Evolutionary conservation across 1,140 invertebrate genomes (phyloP), one percentile per base, ranked within the genome.

Genomic region (Leptestheria dahalacensis): DNA sequence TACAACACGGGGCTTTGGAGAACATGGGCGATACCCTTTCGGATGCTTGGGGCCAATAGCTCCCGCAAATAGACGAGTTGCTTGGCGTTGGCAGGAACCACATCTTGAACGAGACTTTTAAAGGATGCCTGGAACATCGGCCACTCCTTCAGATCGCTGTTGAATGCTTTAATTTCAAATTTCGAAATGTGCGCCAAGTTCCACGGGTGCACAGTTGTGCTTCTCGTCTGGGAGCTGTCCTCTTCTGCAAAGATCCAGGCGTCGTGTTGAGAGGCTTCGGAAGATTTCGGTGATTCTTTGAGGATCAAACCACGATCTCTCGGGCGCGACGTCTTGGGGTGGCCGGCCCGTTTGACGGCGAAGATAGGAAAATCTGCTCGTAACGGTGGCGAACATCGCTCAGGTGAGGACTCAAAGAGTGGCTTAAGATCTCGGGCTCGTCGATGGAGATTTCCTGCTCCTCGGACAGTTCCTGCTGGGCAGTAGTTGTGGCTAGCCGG

Each of bases 81-180:
- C 1, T 50, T 18, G 24, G 48, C 48, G 15, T 50, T 23, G 20
- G 48, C 20, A 21, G 48, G 48, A 10, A 50, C 48, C 10, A 50
- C 1, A 6, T 11, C 24, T 18, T 50, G 1, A 21, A 50, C n/a
- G 4, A 50, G 20, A n/a, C 24, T 23, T 50, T 23, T 18, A 50
- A 50, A 50, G 6, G 48, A 50, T 6, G 48, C 20, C 6, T 21
- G 20, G 24, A 50, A 50, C 18, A 15, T 50, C 15, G 48, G 48
- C 48, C 48, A 50, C n/a, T 50, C 48, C 48, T 50, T 50, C 10
- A 23, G 48, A 50, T 50, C 48, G 10, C 48, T 23, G 24, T 50
- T 50, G 15, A 50, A 50, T 6, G 48, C 18, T 15, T 50, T 15
- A 0, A n/a, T 50, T n/a, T 50, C 24, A 4, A n/a, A 21, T 23